phyloP scores from a whole-genome alignment of 2,888 invertebrate genomes.

The Xanthia icteritia region DNA sequence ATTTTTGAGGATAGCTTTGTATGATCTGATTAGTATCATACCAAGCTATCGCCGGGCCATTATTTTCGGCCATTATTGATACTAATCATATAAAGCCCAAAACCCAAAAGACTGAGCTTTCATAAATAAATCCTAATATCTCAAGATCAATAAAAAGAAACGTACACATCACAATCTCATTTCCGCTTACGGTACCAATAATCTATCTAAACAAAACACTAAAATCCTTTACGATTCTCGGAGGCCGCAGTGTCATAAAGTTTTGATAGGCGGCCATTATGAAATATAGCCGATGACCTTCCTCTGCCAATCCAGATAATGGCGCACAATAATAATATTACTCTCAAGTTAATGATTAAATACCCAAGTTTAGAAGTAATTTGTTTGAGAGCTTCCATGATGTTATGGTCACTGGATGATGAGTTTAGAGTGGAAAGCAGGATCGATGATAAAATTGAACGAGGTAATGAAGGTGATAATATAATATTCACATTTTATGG shows the following conservation, averaged over 20 bases:
- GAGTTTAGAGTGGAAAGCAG: conserved; percentile 34
- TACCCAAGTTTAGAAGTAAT: conserved; percentile 65
- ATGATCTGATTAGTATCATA: neutral
- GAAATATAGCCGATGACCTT: conserved; percentile 69
- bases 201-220: conserved; percentile 73
- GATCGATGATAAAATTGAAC: conserved; percentile 12
- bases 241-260: conserved; percentile 75
- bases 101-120: too few relatives aligned
- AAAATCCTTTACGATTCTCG: conserved; percentile 81
- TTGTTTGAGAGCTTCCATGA: conserved; percentile 59
- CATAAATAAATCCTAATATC: conserved; percentile 10
- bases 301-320: conserved; percentile 69
- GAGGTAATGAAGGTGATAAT: neutral
- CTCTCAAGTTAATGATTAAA: conserved; percentile 64
- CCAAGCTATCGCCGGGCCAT: too few relatives aligned
- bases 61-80: too few relatives aligned
- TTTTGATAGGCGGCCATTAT: conserved; percentile 80
- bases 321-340: conserved; percentile 68
- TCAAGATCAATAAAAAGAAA: conserved; percentile 14
- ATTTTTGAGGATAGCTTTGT: neutral
- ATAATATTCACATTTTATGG: neutral
- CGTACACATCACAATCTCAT: conserved; percentile 17
- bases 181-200: conserved; percentile 53
- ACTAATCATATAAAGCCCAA: too few relatives aligned
- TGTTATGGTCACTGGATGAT: conserved; percentile 45